phyloP scores from a whole-genome alignment of 2,797 vertebrate species.

The Poliocrania exsul region DNA sequence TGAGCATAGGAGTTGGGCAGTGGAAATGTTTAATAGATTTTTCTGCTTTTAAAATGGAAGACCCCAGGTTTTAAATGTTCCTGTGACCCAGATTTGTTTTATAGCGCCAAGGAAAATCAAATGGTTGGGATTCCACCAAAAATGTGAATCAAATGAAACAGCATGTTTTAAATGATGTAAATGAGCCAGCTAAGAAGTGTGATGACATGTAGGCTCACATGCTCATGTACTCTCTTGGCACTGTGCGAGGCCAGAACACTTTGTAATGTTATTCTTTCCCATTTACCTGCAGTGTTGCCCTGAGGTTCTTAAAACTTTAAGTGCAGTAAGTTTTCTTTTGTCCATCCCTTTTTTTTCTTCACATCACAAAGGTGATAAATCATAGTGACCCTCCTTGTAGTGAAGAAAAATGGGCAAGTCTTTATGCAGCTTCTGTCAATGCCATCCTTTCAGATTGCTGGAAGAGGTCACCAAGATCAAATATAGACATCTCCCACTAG shows the following conservation, averaged over 20 bases:
- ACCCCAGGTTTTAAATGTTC: neutral
- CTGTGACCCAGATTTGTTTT: neutral
- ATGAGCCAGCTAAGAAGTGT: neutral
- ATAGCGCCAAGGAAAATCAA: neutral
- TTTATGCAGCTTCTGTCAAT: conserved; percentile 59
- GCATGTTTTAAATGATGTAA: neutral
- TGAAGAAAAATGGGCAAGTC: conserved; percentile 32
- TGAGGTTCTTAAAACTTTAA: neutral
- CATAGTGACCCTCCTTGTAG: conserved; percentile 24
- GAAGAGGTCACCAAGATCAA: conserved; percentile 55
- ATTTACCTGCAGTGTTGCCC: neutral
- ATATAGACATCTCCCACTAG: conserved; percentile 44
- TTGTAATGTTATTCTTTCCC: neutral
- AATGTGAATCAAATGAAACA: neutral
- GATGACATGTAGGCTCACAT: neutral
- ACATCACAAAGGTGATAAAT: conserved; percentile 18
- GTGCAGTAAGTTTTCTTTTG: conserved; percentile 12
- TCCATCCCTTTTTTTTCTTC: conserved; percentile 25
- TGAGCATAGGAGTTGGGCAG: accelerated
- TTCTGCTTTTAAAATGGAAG: conserved; percentile 15
- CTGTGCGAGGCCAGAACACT: neutral
- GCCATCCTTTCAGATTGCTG: conserved; percentile 39
- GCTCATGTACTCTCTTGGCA: neutral
- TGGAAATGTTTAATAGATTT: neutral
- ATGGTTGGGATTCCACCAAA: neutral